These are phyloP conservation scores for Microctonus brassicae DNA, from an alignment of 2,888 invertebrate genomes.

Conservation along the genomic window DNA sequence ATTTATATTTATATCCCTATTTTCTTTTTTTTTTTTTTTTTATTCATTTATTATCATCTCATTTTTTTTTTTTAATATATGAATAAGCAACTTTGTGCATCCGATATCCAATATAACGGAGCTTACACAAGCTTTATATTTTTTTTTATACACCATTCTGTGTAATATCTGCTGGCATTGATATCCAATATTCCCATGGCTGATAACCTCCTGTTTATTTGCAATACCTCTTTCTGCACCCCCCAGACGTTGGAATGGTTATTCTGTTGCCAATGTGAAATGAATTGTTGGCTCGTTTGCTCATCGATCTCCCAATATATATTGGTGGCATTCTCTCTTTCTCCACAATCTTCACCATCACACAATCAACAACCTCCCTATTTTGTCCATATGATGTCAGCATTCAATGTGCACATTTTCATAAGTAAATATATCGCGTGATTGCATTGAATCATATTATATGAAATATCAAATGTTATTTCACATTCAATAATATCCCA, in stretches of 20 bases:
- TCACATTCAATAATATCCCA: too few relatives aligned
- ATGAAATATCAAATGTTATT: too few relatives aligned
- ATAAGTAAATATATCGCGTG: too few relatives aligned
- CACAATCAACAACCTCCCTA: neutral
- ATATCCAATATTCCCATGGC: slow-evolving; percentile 4
- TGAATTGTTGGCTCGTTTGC: neutral
- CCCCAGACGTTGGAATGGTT: neutral
- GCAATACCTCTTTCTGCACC: neutral
- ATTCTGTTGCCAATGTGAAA: slow-evolving; percentile 5
- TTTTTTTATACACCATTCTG: too few relatives aligned
- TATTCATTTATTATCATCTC: too few relatives aligned
- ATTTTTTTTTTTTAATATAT: neutral
- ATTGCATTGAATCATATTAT: too few relatives aligned
- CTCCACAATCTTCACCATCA: neutral
- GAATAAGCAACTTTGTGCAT: neutral
- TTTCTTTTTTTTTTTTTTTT: too few relatives aligned
- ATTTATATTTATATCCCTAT: too few relatives aligned
- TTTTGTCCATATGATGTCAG: neutral
- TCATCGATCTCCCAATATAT: neutral
- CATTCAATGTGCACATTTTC: too few relatives aligned
- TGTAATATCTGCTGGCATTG: neutral
- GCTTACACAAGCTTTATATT: neutral
- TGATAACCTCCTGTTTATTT: neutral
- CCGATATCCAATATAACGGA: neutral
- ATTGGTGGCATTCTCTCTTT: neutral